A percentile compares a stretch with the other conserved stretches of the same genome.
phyloP scores from a whole-genome alignment of 1,140 invertebrate genomes.

The Zaprionus lachaisei region DNA sequence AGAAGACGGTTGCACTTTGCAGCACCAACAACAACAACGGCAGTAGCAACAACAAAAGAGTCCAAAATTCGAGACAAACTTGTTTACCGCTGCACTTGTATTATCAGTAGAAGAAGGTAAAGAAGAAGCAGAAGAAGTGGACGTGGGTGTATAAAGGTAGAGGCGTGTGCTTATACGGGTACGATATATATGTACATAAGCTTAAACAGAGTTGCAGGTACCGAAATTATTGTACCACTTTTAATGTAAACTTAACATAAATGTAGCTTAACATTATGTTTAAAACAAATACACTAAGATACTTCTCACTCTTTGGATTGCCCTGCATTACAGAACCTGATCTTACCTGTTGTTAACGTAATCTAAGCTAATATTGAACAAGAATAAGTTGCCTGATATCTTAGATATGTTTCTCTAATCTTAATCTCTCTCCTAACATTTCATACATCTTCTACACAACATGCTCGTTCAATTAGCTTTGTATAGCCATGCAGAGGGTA shows the following conservation, averaged over 20 bases:
- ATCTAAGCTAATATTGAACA: neutral
- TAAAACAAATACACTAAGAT: neutral
- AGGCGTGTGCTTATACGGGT: neutral
- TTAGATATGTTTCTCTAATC: neutral
- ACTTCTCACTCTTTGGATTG: neutral
- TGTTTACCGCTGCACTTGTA: constrained; percentile 48
- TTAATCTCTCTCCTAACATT: no score
- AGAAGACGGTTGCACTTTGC: constrained; percentile 46
- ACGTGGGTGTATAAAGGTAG: constrained; percentile 11
- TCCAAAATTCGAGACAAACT: constrained; percentile 75
- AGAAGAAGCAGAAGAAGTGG: neutral
- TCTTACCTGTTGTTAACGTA: neutral
- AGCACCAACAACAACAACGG: constrained; percentile 15
- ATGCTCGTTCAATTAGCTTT: no score
- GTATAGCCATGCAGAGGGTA: no score
- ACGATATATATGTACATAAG: no score
- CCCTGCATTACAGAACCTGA: neutral
- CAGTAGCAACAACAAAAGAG: constrained; percentile 16
- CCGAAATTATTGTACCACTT: no score
- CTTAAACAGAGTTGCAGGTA: no score
- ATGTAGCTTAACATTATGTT: neutral
- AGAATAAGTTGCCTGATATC: neutral
- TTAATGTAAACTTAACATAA: neutral
- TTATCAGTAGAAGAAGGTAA: neutral
- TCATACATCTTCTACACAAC: no score